phyloP scores from a whole-genome alignment of 2,113 vertebrate genomes.

The Irena cyanogastra region DNA sequence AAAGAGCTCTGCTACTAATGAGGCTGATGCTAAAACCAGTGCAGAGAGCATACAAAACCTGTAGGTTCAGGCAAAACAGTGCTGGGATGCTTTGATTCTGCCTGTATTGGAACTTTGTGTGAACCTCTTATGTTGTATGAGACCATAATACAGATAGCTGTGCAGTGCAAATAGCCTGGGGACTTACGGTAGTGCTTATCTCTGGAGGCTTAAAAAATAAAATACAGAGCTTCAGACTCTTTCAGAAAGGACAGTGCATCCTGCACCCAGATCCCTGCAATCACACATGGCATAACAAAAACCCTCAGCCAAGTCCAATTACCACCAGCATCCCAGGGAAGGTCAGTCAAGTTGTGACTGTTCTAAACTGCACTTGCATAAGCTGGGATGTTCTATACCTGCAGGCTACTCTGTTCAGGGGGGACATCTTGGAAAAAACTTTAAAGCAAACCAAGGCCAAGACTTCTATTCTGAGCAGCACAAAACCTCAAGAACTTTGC shows the following conservation, averaged over 20 bases:
- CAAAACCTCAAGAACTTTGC: neutral
- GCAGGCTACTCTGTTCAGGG: neutral
- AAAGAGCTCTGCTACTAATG: neutral
- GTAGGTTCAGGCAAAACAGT: neutral
- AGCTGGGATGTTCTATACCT: neutral
- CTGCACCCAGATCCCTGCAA: neutral
- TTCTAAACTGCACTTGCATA: neutral
- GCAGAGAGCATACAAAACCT: neutral
- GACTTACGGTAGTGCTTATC: neutral
- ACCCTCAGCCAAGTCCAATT: neutral
- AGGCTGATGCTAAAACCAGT: neutral
- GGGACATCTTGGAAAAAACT: neutral
- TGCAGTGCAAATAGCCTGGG: neutral
- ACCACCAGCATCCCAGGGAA: neutral
- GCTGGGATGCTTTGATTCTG: neutral
- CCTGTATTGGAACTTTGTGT: neutral
- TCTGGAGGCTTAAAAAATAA: neutral
- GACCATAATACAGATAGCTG: neutral
- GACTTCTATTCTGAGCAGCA: neutral
- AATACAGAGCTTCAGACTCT: neutral
- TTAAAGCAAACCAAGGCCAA: neutral
- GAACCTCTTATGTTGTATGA: neutral
- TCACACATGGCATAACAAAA: neutral
- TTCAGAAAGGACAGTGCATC: neutral
- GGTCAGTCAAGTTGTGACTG: neutral